Evolutionary conservation across 1,140 invertebrate genomes (phyloP).

Genomic region (Bombus sylvicola): DNA sequence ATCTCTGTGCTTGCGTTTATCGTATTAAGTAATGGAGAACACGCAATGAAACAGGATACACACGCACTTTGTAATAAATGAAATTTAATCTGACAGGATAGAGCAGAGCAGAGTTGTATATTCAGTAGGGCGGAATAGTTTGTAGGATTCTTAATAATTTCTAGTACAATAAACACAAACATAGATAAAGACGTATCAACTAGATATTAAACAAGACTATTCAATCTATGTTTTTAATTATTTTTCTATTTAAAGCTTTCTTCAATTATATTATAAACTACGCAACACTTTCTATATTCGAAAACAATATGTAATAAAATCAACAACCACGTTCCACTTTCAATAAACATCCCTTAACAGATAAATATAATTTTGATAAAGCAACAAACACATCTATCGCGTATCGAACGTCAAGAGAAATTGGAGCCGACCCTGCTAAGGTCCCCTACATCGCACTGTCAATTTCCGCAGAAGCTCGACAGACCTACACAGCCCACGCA

Average conservation of each 20-base stretch:
- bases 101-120: not conserved
- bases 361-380: not conserved
- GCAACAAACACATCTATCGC: not conserved
- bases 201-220: too few relatives aligned
- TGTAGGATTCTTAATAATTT: not conserved
- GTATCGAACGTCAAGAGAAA: not conserved
- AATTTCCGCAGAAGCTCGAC: not conserved
- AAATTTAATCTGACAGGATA: not conserved
- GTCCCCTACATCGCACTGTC: not conserved
- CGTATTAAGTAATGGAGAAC: not conserved
- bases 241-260: too few relatives aligned
- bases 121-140: not conserved
- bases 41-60: not conserved
- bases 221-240: too few relatives aligned
- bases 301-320: not conserved
- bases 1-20: not conserved
- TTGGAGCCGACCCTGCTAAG: not conserved
- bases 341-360: not conserved
- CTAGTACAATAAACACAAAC: not conserved
- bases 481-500: not conserved
- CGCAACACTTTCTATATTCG: too few relatives aligned
- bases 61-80: not conserved
- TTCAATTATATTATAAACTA: too few relatives aligned
- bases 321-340: not conserved
- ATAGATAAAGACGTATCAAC: not conserved